Evolutionary conservation across 2,797 vertebrate genomes (phyloP), one percentile per base, ranked within the genome.

Genomic region (Tarsius wallacei): DNA sequence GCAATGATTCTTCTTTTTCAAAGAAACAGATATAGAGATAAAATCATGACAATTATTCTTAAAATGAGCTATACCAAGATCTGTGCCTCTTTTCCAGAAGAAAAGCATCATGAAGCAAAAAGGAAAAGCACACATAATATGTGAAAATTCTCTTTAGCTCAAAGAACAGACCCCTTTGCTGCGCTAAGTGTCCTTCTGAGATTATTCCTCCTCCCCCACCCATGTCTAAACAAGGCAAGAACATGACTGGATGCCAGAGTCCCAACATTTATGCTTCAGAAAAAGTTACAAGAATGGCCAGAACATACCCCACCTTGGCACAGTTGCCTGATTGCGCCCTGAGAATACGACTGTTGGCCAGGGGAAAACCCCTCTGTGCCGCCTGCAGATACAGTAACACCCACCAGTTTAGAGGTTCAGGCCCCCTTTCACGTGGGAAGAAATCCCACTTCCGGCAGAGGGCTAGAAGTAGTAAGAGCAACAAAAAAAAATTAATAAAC

Each of bases 11-110:
- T 2, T 63, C 26, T 70, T 87, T 84, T 81, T 81, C 71, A 94
- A 93, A 80, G 57, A 42, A 96, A 59, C 28, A 83, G 59, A 87
- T 84, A 51, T 28, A 64, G 7, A 51, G 86, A 78, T 61, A 89
- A 96, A 91, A 36, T 21, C 74, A 87, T 53, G n/a, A 87, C 53
- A 82, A 93, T 93, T 83, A 76, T 47, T 87, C 33, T 87, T n/a
- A 86, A 77, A 89, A 78, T 71, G 63, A 83, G 22, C 80, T 78
- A 42, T 10, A 77, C 2, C 22, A 78, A 76, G 68, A 47, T 89
- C 26, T 94, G 9, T 90, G 49, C 17, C 76, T 87, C 49, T 57
- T 68, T 66, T 59, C 85, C 36, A 76, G 71, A 93, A 91, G 83
- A 93, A 26, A 82, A 77, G 19, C 17, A 76, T 80, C 22, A 89